Conservation (phyloP, 2,888 invertebrate species). For the Ommatoiulus sabulosus region DNA sequence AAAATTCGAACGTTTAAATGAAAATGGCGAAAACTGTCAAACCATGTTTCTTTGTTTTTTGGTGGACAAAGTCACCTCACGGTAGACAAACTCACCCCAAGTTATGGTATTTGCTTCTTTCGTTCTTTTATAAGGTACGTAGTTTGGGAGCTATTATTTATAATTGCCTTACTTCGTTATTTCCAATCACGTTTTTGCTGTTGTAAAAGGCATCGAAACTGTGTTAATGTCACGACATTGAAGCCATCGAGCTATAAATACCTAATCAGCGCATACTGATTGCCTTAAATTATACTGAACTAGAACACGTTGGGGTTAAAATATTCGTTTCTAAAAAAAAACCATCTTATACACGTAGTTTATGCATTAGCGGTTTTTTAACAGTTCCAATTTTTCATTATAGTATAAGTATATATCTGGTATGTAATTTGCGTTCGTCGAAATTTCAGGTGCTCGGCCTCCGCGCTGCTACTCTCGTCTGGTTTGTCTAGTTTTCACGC, state of each 20-base stretch:
- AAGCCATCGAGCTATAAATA: neutral
- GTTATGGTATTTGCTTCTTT: neutral
- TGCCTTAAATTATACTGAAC: conserved; percentile 15
- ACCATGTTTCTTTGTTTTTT: no score
- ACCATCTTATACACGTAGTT: neutral
- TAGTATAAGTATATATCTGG: neutral
- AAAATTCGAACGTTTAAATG: no score
- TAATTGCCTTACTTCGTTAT: neutral
- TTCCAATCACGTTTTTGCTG: neutral
- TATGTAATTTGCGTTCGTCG: neutral
- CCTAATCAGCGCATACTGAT: conserved; percentile 5
- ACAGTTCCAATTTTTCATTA: neutral
- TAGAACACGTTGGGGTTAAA: neutral
- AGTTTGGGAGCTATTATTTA: neutral
- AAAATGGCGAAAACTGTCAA: neutral
- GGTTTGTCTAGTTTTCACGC: conserved; percentile 8
- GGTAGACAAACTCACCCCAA: neutral
- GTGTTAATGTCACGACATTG: conserved; percentile 15
- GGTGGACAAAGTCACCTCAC: no score
- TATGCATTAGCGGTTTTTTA: neutral
- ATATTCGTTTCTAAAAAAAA: neutral
- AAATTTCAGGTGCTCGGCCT: conserved; percentile 31
- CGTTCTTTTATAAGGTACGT: neutral
- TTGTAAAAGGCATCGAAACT: neutral
- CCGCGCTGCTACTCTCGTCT: neutral